phyloP scores from a whole-genome alignment of 2,797 vertebrate genomes.

The Arnoldichthys spilopterus region DNA sequence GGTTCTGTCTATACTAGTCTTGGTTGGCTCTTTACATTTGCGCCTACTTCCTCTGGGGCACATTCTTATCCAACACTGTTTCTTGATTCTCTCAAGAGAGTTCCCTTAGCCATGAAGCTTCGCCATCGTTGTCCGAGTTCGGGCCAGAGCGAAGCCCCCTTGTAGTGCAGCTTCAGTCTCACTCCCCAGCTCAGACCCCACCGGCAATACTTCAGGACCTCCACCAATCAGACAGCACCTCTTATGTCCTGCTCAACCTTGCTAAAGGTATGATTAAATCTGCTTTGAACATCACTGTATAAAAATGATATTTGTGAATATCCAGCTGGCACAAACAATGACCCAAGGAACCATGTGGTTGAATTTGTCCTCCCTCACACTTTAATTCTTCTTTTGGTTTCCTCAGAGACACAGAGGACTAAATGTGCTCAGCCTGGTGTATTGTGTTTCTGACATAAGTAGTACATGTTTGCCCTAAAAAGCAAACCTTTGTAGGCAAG shows the following conservation, averaged over 20 bases:
- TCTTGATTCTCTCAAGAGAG: conserved; percentile 76
- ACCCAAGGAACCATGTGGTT: too few relatives aligned
- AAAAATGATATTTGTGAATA: too few relatives aligned
- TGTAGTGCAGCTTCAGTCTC: conserved; percentile 83
- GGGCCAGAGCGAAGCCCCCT: conserved; percentile 80
- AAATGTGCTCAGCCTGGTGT: too few relatives aligned
- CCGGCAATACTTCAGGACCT: conserved; percentile 91
- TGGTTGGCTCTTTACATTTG: neutral
- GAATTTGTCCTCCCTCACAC: neutral
- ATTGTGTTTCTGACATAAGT: too few relatives aligned
- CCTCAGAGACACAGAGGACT: too few relatives aligned
- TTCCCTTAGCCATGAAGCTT: conserved; percentile 81
- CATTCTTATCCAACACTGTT: neutral
- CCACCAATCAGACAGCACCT: conserved; percentile 91
- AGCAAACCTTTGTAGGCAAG: neutral
- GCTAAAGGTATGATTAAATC: conserved; percentile 85
- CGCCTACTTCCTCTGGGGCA: neutral
- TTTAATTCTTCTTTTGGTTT: too few relatives aligned
- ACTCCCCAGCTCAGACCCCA: conserved; percentile 73
- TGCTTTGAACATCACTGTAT: neutral
- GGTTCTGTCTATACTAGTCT: neutral
- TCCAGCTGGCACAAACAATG: too few relatives aligned
- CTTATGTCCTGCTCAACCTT: conserved; percentile 95
- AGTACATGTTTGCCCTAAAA: too few relatives aligned
- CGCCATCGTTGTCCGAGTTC: conserved; percentile 80